Evolutionary conservation across 2,888 invertebrate genomes (phyloP), one percentile per base, ranked within the genome.

Genomic region (Eristalinus aeneus): DNA sequence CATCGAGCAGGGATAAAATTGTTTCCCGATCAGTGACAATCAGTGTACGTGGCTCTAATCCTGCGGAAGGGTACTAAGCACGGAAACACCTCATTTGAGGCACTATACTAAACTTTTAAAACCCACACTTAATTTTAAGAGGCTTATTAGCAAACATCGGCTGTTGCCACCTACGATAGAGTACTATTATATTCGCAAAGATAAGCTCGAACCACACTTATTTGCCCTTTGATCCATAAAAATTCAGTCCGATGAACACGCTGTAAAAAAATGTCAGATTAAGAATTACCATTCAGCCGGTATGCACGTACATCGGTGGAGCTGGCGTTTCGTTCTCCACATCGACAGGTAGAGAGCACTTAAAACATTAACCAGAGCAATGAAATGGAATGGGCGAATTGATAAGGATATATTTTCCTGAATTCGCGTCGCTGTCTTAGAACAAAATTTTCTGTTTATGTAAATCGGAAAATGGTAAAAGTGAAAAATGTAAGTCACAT

Each of bases 301-400:
- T 46, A 16, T 32, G 23, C 73, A 61, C 1, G 22, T 6, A 54
- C 31, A 53, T 5, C 16, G 22, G 22, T 5, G 9, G 46, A 36
- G 20, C 31, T 20, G 31, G 2, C 6, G 9, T 36, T 36, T 64
- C 32, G 46, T 34, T 34, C 11, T 58, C n/a, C 11, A 10, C 39
- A 36, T 23, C 31, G 58, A 12, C 78, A 84, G 79, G 83, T 80
- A 64, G 73, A 74, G 56, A 46, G 16, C 86, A 81, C 74, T 86
- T 86, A 86, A 86, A 86, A 86, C 86, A 86, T 82, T 86, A 86
- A 82, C 69, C 82, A 67, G 31, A n/a, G 82, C 78, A 86, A 86
- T 86, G 86, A 86, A 82, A 86, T 86, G 82, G 82, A 86, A 86
- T 86, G 82, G 82, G 86, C 82, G 71, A 86, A 82, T 82, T 82